phyloP scores from a whole-genome alignment of 92 coral and sea anemone genomes.

The Porites divaricata region DNA sequence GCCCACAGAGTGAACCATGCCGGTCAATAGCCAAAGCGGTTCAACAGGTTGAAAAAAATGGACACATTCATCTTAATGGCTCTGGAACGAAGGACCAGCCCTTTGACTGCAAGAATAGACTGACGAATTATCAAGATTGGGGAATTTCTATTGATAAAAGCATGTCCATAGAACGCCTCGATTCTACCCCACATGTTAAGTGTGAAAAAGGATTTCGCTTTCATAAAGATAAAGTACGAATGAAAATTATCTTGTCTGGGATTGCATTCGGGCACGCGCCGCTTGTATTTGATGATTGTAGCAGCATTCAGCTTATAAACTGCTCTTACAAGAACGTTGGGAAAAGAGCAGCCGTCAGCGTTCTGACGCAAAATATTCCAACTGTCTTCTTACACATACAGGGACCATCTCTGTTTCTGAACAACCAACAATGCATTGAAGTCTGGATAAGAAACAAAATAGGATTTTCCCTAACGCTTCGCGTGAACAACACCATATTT shows the following conservation, averaged over 20 bases:
- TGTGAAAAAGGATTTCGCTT: conserved; percentile 36
- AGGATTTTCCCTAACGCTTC: background rate
- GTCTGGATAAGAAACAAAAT: background rate
- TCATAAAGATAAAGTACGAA: background rate
- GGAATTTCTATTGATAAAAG: conserved; percentile 46
- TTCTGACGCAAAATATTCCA: background rate
- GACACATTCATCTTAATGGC: conserved; percentile 59
- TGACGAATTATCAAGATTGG: conserved; percentile 17
- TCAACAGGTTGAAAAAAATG: conserved; percentile 20
- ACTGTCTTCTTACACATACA: conserved; percentile 12
- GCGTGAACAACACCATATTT: conserved; percentile 1
- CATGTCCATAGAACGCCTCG: conserved; percentile 20
- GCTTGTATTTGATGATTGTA: conserved; percentile 14
- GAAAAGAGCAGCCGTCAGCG: background rate
- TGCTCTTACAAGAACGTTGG: conserved; percentile 11
- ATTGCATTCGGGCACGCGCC: conserved; percentile 34
- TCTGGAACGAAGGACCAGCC: conserved; percentile 64
- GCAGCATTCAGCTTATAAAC: conserved; percentile 1
- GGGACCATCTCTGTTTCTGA: conserved; percentile 29
- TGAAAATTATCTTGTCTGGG: conserved; percentile 4
- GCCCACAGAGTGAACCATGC: conserved; percentile 37
- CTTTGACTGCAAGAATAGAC: conserved; percentile 44
- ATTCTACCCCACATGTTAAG: background rate
- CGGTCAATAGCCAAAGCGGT: conserved; percentile 53
- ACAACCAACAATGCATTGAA: conserved; percentile 18